Evolutionary conservation across 2,888 invertebrate species (phyloP).

Genomic region (Leptura quadrifasciata): DNA sequence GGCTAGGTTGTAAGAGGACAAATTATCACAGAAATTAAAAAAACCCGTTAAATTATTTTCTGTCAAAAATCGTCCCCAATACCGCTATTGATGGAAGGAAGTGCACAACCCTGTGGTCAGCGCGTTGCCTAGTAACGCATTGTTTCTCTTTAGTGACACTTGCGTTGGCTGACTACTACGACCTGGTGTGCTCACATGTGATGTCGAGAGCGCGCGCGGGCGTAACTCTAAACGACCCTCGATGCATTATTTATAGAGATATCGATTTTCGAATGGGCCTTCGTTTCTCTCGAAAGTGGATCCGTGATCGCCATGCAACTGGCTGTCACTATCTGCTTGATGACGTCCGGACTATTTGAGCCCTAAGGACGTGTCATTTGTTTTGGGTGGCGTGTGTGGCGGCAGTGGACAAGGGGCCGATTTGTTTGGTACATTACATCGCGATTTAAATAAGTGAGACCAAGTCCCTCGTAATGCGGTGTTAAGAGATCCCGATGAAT

Average conservation of each 20-base stretch:
- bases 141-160: not conserved
- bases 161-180: not conserved
- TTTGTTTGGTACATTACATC: conserved; percentile 26
- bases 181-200: not conserved
- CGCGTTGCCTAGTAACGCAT: not conserved
- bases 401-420: conserved; percentile 1
- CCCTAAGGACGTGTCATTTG: conserved; percentile 40
- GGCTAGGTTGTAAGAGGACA: too few species aligned
- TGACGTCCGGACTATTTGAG: not conserved
- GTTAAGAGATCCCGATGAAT: not conserved
- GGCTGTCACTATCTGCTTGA: conserved; percentile 3
- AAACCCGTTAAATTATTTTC: not conserved
- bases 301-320: conserved; percentile 1
- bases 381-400: conserved; percentile 23
- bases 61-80: too few species aligned
- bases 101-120: not conserved
- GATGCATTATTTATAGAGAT: conserved; percentile 66
- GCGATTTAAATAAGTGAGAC: conserved; percentile 1
- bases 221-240: conserved; percentile 43
- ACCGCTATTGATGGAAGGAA: too few species aligned
- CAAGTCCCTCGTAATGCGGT: not conserved
- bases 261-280: conserved; percentile 63
- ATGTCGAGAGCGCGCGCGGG: conserved; percentile 5
- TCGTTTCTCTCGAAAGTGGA: conserved; percentile 23
- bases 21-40: too few species aligned